A percentile compares a stretch with the other conserved stretches of the same genome.
phyloP scores from a whole-genome alignment of 2,113 vertebrate species.

The Periophthalmus modestus region DNA sequence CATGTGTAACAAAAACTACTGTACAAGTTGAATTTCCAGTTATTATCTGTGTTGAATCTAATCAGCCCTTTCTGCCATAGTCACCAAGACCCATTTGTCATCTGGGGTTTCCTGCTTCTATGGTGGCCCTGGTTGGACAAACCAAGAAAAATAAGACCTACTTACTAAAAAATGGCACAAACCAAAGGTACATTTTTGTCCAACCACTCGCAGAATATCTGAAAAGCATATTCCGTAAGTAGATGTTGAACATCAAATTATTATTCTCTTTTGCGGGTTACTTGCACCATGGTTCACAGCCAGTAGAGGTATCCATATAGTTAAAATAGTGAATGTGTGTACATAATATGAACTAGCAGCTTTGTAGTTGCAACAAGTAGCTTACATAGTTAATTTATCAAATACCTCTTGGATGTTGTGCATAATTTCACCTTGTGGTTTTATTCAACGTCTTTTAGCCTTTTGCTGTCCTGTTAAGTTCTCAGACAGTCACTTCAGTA shows the following conservation, averaged over 20 bases:
- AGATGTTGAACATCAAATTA: background rate
- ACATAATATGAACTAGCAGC: background rate
- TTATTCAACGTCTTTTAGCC: background rate
- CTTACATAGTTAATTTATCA: slow-evolving; percentile 8
- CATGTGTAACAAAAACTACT: slow-evolving; percentile 6
- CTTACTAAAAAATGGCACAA: background rate
- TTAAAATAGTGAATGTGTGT: background rate
- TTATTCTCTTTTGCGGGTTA: background rate
- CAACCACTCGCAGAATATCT: background rate
- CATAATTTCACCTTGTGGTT: slow-evolving; percentile 8
- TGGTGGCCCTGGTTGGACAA: background rate
- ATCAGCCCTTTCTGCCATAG: slow-evolving; percentile 6
- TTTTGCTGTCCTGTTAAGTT: slow-evolving; percentile 1
- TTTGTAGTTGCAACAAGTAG: background rate
- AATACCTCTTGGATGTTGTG: background rate
- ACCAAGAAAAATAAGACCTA: background rate
- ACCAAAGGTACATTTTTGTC: background rate
- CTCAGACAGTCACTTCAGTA: slow-evolving; percentile 92
- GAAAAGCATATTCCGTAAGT: background rate
- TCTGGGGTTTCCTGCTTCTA: background rate
- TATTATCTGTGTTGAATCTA: background rate
- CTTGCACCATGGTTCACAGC: background rate
- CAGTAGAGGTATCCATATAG: background rate
- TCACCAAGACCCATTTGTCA: background rate
- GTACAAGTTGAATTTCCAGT: background rate